Evolutionary conservation across 2,113 vertebrate species (phyloP), one percentile per base, ranked within the genome.

Genomic region (Vombatus ursinus): DNA sequence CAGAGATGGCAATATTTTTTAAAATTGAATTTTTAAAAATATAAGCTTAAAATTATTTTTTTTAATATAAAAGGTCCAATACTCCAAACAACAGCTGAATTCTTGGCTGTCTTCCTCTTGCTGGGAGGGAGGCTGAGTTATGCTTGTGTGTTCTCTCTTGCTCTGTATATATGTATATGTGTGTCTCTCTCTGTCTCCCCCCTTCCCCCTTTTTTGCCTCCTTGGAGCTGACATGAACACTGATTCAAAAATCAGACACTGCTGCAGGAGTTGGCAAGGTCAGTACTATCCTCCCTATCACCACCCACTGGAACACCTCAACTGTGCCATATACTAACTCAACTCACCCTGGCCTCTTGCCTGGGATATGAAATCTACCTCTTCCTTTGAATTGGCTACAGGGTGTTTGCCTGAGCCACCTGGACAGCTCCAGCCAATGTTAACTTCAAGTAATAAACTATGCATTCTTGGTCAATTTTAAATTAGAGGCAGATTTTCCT

Each of bases 381-480:
- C 93, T 95, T 94, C 91, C 54, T 77, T 44, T 26, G 16, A 53
- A 10, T 26, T 31, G 14, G 92, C 94, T 97, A 96, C 96, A 97
- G 96, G 97, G 50, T 95, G 97, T 50, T 90, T 95, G 94, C 92
- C 95, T 91, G 92, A 93, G 95, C 94, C 97, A 98, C 98, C 96
- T 96, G 97, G 97, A 91, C 90, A 93, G 94, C 92, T 91, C 96
- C 96, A 77, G 95, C 90, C 96, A 94, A 96, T 19, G 2, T 57
- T 93, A 54, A 94, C 97, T 97, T 98, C 96, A 93, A 98, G 97
- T 97, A 97, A 97, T 94, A 96, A 97, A 96, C 95, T 91, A 54
- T 96, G 97, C 96, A 95, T 97, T 97, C 96, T 95, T 97, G 94
- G 50, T 96, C 93, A 24, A 77, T 95, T 95, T 95, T 96, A 94